Evolutionary conservation across 2,797 vertebrate species (phyloP).

Genomic region (Hyperoplus immaculatus): DNA sequence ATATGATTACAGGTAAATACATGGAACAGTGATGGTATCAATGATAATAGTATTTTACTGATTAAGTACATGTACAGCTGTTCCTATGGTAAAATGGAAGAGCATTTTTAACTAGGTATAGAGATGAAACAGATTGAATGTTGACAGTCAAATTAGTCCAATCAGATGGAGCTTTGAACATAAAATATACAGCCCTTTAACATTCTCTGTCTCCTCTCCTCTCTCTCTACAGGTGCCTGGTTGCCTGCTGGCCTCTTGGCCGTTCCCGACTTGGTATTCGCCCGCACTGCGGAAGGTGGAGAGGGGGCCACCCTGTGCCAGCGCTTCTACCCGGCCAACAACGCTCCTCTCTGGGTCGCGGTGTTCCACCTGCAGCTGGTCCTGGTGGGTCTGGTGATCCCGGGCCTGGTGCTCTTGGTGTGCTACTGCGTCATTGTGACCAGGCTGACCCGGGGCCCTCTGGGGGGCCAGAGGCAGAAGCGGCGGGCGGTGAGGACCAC

Average conservation of each 20-base stretch:
- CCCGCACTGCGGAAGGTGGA: constrained; percentile 81
- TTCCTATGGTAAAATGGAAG: too few relatives aligned
- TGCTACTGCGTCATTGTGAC: constrained; percentile 98
- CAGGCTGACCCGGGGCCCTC: constrained; percentile 92
- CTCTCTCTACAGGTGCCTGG: constrained; percentile 74
- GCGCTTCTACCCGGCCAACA: constrained; percentile 88
- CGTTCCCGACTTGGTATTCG: constrained; percentile 94
- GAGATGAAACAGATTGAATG: too few relatives aligned
- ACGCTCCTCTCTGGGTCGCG: constrained; percentile 85
- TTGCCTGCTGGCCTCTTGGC: constrained; percentile 92
- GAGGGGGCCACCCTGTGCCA: constrained; percentile 88
- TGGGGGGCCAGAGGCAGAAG: constrained; percentile 95
- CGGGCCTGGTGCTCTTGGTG: constrained; percentile 93
- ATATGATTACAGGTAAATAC: too few relatives aligned
- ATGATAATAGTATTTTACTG: too few relatives aligned
- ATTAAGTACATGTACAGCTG: too few relatives aligned
- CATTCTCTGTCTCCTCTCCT: neutral
- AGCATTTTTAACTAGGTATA: too few relatives aligned
- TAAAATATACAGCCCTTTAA: too few relatives aligned
- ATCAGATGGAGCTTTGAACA: too few relatives aligned
- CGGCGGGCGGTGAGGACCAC: constrained; percentile 96
- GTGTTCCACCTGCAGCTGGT: constrained; percentile 95
- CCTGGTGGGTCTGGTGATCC: constrained; percentile 93
- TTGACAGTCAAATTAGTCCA: too few relatives aligned
- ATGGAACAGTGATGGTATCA: too few relatives aligned